Evolutionary conservation across 1,140 invertebrate genomes (phyloP).

Genomic region (Plectrocnemia conspersa): DNA sequence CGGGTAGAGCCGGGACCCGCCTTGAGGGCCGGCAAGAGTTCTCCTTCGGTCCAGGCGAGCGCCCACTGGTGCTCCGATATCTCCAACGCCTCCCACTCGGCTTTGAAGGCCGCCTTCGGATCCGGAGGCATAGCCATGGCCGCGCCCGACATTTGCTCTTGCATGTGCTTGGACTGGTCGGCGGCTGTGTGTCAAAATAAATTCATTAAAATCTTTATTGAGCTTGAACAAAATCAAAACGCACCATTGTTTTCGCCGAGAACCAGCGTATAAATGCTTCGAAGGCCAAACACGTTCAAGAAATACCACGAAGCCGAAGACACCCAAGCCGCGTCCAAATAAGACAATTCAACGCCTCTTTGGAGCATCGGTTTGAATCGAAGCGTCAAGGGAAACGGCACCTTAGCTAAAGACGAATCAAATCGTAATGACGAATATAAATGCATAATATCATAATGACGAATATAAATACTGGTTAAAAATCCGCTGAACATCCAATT

Average conservation of each 20-base stretch:
- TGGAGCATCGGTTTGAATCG: conserved; percentile 99
- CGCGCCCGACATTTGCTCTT: conserved; percentile 96
- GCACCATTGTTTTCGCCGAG: conserved; percentile 96
- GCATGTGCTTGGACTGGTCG: conserved; percentile 93
- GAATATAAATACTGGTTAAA: conserved; percentile 76
- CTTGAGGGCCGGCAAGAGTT: conserved; percentile 40
- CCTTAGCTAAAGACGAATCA: conserved; percentile 68
- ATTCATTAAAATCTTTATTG: not conserved
- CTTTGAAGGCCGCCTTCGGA: conserved; percentile 97
- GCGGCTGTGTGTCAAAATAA: conserved; percentile 61
- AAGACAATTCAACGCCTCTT: conserved; percentile 90
- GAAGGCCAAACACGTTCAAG: conserved; percentile 96
- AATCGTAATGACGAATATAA: not conserved
- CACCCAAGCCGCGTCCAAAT: conserved; percentile 98
- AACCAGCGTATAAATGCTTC: conserved; percentile 96
- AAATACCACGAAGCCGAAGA: conserved; percentile 99
- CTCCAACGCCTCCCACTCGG: conserved; percentile 98
- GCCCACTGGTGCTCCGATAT: conserved; percentile 92
- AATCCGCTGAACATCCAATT: conserved; percentile 99
- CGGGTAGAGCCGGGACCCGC: conserved; percentile 17
- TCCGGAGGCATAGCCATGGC: conserved; percentile 96
- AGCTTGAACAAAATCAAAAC: not conserved
- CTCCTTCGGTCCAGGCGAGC: conserved; percentile 69
- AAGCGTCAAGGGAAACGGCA: conserved; percentile 96
- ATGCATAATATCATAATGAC: too few relatives aligned